Base-by-base conservation (phyloP, 2,888 invertebrate species). In the Xanthia togata region DNA sequence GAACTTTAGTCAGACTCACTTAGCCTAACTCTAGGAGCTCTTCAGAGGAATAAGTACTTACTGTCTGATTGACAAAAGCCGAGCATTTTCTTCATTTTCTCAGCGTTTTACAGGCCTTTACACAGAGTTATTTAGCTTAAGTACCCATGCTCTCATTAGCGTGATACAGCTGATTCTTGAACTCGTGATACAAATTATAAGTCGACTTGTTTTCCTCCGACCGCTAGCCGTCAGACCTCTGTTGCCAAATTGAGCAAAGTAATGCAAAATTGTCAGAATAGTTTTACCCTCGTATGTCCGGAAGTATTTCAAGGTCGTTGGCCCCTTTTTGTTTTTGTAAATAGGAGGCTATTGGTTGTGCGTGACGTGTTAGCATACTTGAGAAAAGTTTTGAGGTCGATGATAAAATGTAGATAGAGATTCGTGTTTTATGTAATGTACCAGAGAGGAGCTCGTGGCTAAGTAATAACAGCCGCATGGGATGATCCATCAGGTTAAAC, bases 301-400 rank as follows among this genome's bases (percentile, higher is more conserved):
- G 69, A 73, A 78, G n/a, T 44, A 11, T 64, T 69, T 72, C 78
- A 81, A 73, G 81, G 81, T 47, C 73, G 35, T 41, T 62, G 82
- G n/a, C 59, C 53, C 53, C n/a, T 76, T 50, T 63, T 78, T 81
- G 68, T 59, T 59, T 79, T 31, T 5, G 44, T 60, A 38, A 41
- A 50, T 12, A 6, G 8, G 64, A 47, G 23, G 62, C 14, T 65
- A 60, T 53, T 59, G 11, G 17, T 20, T 53, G 53, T 14, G 11
- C n/a, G n/a, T n/a, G 5, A 68, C 0, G 62, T 64, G 74, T 53
- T 62, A 23, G 11, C 3, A 14, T 5, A 20, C 47, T 69, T 64
- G 26, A 50, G 23, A 44, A 41, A 59, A 53, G 17, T 59, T 76
- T n/a, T 44, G 12, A 6, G 60, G 9, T 50, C 41, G 9, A 3